Percentiles rank a stretch among this genome's conserved stretches.
Evolutionary conservation across 2,888 invertebrate genomes (phyloP).

Genomic region (Eulithis prunata): DNA sequence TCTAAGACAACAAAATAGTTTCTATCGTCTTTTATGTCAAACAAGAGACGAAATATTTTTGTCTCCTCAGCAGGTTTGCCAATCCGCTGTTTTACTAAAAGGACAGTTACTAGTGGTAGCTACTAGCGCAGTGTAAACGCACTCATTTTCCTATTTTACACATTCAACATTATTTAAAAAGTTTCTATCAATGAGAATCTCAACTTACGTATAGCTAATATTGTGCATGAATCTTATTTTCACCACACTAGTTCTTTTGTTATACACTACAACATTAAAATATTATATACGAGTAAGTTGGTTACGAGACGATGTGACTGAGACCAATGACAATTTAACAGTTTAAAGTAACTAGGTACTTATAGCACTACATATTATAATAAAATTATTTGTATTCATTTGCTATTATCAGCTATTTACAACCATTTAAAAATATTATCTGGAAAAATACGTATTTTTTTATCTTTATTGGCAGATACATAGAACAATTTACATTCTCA

Average conservation of each 20-base stretch:
- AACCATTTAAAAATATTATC: slow-evolving; percentile 33
- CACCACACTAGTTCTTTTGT: background rate
- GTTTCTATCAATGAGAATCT: background rate
- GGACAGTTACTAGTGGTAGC: background rate
- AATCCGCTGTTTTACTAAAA: too few relatives aligned
- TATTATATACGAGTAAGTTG: background rate
- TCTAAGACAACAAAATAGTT: too few relatives aligned
- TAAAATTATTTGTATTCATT: background rate
- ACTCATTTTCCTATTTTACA: background rate
- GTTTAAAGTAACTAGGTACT: background rate
- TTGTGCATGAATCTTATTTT: background rate
- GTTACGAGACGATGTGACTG: background rate
- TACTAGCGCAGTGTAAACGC: slow-evolving; percentile 16
- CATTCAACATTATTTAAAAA: background rate
- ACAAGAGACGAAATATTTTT: too few relatives aligned
- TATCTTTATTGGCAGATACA: slow-evolving; percentile 41
- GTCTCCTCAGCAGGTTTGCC: too few relatives aligned
- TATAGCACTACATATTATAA: background rate
- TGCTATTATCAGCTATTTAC: slow-evolving; percentile 17
- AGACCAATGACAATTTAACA: background rate
- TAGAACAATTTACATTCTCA: slow-evolving; percentile 52
- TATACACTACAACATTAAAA: background rate
- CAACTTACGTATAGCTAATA: background rate
- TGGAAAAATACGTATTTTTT: slow-evolving; percentile 15
- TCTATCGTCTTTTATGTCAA: too few relatives aligned